phyloP scores from a whole-genome alignment of 2,113 vertebrate genomes.

The Lichenostomus cassidix region DNA sequence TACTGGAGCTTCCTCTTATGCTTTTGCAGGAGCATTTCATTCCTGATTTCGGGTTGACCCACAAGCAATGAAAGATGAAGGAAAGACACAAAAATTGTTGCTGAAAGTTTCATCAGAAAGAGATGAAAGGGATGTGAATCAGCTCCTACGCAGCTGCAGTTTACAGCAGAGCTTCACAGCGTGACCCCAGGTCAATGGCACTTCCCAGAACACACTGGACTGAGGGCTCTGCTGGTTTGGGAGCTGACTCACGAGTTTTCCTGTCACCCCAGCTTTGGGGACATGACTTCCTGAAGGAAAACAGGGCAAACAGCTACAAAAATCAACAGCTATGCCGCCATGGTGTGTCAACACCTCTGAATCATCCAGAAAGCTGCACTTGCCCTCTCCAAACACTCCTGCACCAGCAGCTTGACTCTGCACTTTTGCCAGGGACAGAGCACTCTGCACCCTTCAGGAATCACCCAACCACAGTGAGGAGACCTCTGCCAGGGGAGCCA shows the following conservation, averaged over 20 bases:
- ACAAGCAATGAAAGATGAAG: background rate
- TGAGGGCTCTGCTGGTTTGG: background rate
- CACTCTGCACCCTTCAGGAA: background rate
- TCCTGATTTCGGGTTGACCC: background rate
- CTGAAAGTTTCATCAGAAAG: background rate
- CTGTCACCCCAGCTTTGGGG: background rate
- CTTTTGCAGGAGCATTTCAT: background rate
- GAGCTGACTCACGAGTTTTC: constrained; percentile 12
- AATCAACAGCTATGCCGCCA: accelerated
- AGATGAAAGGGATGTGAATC: constrained; percentile 42
- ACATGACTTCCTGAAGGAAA: background rate
- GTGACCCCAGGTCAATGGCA: background rate
- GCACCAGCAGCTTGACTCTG: background rate
- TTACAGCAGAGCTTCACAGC: background rate
- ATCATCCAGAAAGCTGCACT: background rate
- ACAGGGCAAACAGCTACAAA: background rate
- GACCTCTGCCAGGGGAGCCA: background rate
- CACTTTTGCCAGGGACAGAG: background rate
- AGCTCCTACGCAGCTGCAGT: constrained; percentile 21
- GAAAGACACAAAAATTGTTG: background rate
- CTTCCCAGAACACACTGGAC: background rate
- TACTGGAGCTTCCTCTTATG: background rate
- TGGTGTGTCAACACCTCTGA: background rate
- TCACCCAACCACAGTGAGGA: accelerated
- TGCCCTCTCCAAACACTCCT: background rate